Evolutionary conservation across 2,888 invertebrate species (phyloP).

Genomic region (Drosophila peninsularis): DNA sequence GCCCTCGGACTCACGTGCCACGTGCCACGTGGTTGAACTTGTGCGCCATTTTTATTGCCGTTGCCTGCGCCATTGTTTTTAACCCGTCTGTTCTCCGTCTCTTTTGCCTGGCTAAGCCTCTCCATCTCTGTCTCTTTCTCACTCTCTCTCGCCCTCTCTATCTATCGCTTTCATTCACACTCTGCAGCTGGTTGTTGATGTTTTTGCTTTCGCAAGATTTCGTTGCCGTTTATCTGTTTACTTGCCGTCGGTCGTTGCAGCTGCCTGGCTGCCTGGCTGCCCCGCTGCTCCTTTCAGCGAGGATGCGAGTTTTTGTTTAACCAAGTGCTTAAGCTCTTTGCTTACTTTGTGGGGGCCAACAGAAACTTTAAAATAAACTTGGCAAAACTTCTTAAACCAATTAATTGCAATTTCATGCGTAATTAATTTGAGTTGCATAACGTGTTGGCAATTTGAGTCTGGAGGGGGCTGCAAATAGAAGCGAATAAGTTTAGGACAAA

Average conservation of each 20-base stretch:
- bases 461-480: slow-evolving; percentile 19
- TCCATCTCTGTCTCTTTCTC: neutral
- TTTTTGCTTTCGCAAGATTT: slow-evolving; percentile 75
- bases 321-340: slow-evolving; percentile 73
- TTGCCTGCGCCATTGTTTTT: slow-evolving; percentile 72
- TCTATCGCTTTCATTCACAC: slow-evolving; percentile 20
- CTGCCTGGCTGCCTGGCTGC: neutral
- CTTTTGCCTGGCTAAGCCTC: neutral
- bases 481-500: slow-evolving; percentile 28
- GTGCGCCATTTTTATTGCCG: slow-evolving; percentile 79
- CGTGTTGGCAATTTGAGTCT: slow-evolving; percentile 49
- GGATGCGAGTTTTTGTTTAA: slow-evolving; percentile 74
- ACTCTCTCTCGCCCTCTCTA: neutral
- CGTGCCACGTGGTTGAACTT: slow-evolving; percentile 71
- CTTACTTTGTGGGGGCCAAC: slow-evolving; percentile 34
- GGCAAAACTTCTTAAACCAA: slow-evolving; percentile 71
- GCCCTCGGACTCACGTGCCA: slow-evolving; percentile 77
- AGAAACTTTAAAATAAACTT: slow-evolving; percentile 79
- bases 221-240: slow-evolving; percentile 67
- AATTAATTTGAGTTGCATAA: slow-evolving; percentile 79
- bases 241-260: slow-evolving; percentile 33
- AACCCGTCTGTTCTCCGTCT: slow-evolving; percentile 25
- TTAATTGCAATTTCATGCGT: slow-evolving; percentile 80
- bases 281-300: neutral
- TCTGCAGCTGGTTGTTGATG: slow-evolving; percentile 62